Evolutionary conservation across 2,888 invertebrate genomes (phyloP), one percentile per base, ranked within the genome.

Genomic region (Lepetodrilus schrolli): DNA sequence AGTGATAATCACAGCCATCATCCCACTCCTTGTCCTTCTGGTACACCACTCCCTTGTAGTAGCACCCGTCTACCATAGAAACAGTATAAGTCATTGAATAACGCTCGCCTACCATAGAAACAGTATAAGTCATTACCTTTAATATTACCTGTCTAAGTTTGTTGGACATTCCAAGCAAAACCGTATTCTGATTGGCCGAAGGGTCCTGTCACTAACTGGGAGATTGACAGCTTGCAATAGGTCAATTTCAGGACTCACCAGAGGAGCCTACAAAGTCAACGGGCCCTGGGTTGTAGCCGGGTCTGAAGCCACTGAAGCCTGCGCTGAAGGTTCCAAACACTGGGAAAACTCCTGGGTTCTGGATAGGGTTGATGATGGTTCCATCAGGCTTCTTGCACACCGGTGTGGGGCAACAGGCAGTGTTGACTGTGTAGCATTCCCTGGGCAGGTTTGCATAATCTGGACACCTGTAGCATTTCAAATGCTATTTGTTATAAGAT

Each of bases 1-100:
- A 86, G 10, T 74, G 65, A 68, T 78, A 84, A 23, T 84, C 82
- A 78, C 86, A 86, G 7, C 82, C 85, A 76, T 86, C 86, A n/a
- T 84, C 80, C 86, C 86, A 86, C 13, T 73, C 78, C 48, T 83
- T 80, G 4, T 84, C 85, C 21, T 82, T 78, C 68, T 81, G 79
- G 78, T 86, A 84, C 17, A 80, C 69, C 30, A 73, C 73, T 37
- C 77, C 76, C 75, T 83, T 82, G 79, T 84, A 86, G 26, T 75
- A 70, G 38, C 78, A 78, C 21, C 47, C 71, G 66, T 37, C 79
- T 79, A 51, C 8, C 49, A 48, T 10, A 26, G 13, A 36, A 5
- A 5, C 7, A n/a, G 48, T n/a, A 47, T n/a, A 3, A 2, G 17
- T 47, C 5, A n/a, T n/a, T n/a, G n/a, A 86, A 23, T 75, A 70